Conservation (phyloP, 2,888 invertebrate species). For the Papilio demoleus region DNA sequence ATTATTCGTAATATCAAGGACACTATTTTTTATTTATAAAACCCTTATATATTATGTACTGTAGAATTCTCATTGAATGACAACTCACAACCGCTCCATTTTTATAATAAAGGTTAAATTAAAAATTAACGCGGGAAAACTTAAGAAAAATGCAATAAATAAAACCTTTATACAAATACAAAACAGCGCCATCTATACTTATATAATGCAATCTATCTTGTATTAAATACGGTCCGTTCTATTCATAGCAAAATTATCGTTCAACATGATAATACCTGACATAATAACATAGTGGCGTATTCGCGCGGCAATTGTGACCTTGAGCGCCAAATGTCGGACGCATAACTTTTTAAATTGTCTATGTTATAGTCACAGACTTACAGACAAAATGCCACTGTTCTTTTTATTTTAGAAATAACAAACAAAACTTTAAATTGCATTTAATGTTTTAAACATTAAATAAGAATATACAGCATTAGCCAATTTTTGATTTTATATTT, state of each 20-base stretch:
- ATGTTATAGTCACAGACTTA: not conserved
- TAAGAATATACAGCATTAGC: too few species aligned
- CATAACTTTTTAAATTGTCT: slow-evolving; percentile 18
- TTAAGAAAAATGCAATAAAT: not conserved
- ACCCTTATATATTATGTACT: too few species aligned
- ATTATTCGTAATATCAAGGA: too few species aligned
- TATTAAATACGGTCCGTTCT: slow-evolving; percentile 26
- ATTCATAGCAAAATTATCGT: slow-evolving; percentile 33
- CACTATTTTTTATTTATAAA: too few species aligned
- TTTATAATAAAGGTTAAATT: too few species aligned
- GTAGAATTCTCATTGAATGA: too few species aligned
- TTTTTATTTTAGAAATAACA: not conserved
- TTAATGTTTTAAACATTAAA: too few species aligned
- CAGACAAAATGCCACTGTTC: not conserved
- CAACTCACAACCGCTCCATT: too few species aligned
- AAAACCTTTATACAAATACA: not conserved
- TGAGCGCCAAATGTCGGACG: slow-evolving; percentile 31
- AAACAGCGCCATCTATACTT: not conserved
- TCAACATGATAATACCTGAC: slow-evolving; percentile 34
- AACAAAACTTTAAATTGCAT: not conserved
- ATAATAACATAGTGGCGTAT: slow-evolving; percentile 39
- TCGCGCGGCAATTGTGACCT: slow-evolving; percentile 23
- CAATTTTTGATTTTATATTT: too few species aligned
- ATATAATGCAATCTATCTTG: not conserved
- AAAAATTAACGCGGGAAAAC: not conserved